phyloP scores from a whole-genome alignment of 2,797 vertebrate genomes.

The Oreortyx pictus region DNA sequence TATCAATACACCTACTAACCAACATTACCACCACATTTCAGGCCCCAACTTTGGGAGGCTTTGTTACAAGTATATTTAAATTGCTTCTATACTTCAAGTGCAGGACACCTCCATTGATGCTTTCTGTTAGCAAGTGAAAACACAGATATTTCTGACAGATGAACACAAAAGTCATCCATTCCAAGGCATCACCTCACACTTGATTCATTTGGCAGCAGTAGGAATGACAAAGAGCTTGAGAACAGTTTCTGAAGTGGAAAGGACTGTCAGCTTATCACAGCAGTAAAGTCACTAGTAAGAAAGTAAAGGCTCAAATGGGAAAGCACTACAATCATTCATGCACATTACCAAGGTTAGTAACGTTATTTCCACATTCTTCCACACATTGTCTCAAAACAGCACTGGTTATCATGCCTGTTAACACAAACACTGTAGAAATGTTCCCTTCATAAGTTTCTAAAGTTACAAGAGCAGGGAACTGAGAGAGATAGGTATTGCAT shows the following conservation, averaged over 20 bases:
- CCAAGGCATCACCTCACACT: not conserved
- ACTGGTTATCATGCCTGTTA: not conserved
- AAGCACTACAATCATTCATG: not conserved
- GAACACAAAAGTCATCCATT: not conserved
- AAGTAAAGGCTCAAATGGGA: not conserved
- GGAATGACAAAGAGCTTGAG: not conserved
- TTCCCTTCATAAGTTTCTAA: not conserved
- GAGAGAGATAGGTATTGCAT: not conserved
- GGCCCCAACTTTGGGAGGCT: not conserved
- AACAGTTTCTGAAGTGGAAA: not conserved
- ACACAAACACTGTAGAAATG: not conserved
- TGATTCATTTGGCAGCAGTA: not conserved
- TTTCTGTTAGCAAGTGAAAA: not conserved
- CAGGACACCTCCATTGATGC: not conserved
- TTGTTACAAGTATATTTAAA: not conserved
- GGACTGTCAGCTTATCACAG: not conserved
- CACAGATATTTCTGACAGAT: not conserved
- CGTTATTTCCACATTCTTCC: not conserved
- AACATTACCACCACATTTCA: not conserved
- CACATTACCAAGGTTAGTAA: not conserved
- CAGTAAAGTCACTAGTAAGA: not conserved
- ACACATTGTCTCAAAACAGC: not conserved
- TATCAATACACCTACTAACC: not conserved
- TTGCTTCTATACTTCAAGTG: not conserved
- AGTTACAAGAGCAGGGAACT: not conserved